Base-by-base conservation (phyloP, 2,888 invertebrate genomes). In the Tineola bisselliella region DNA sequence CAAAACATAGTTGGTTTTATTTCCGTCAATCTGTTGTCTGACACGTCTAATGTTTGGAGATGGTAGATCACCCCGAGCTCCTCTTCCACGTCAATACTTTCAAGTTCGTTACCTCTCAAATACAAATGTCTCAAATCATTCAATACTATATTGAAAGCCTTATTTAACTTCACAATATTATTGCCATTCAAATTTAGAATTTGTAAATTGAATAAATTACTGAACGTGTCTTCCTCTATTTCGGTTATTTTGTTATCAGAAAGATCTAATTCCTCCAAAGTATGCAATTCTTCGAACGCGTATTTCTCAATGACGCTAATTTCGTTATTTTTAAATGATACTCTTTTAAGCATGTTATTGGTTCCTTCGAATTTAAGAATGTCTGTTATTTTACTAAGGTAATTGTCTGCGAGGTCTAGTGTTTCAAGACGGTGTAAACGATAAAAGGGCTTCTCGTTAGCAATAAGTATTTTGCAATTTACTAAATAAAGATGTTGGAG, bases 11-110 rank as follows among this genome's bases (percentile, higher is more conserved):
- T 67, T 0, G 82, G 73, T n/a, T 72, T 73, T 19, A 84, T 65
- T 43, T 69, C 61, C 44, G 75, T 70, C 12, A 87, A 64, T 56
- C 77, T 66, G 64, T 87, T 87, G 44, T 66, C 68, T 0, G 86
- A 84, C 19, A 84, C 67, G 62, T 86, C 86, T 33, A 86, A 81
- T 0, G 81, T 84, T 69, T 81, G 75, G 52, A 87, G 72, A 65
- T 86, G 81, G 19, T 71, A 69, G 33, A 77, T 75, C 65, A 77
- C 74, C 0, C 82, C 68, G 0, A 83, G 81, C 43, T 74, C 33
- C 13, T 11, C 17, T n/a, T 30, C 67, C 0, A 70, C 72, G 54
- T 80, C 75, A 10, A 86, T 75, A 44, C 74, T 72, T 19, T 76
- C 64, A 61, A 86, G 77, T 11, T 75, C 63, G 66, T 86, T 86